phyloP scores from a whole-genome alignment of 1,140 invertebrate species.

The Calosoma granatense region DNA sequence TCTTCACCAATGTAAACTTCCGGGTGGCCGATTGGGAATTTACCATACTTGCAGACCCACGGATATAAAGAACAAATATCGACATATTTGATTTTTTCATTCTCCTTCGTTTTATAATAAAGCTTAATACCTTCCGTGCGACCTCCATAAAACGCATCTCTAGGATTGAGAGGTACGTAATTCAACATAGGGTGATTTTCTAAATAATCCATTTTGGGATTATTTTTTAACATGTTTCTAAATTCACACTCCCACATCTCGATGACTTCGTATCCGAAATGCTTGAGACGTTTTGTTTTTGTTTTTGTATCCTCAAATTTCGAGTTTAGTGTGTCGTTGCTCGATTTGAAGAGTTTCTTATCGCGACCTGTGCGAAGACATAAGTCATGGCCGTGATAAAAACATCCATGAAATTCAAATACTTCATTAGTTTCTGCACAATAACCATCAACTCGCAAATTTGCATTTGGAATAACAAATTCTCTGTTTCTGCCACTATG shows the following conservation, averaged over 20 bases:
- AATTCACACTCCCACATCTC: conserved; percentile 15
- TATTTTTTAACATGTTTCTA: background rate
- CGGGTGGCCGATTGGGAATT: conserved; percentile 32
- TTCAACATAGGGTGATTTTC: background rate
- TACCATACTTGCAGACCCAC: conserved; percentile 24
- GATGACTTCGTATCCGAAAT: conserved; percentile 12
- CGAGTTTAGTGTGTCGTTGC: background rate
- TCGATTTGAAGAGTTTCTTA: background rate
- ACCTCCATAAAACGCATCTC: conserved; percentile 30
- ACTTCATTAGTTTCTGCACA: conserved; percentile 9
- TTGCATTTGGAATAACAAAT: background rate
- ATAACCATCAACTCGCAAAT: conserved; percentile 12
- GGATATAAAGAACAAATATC: conserved; percentile 33
- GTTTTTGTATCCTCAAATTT: background rate
- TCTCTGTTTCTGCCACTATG: conserved; percentile 10
- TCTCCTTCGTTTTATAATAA: conserved; percentile 20
- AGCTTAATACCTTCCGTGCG: conserved; percentile 26
- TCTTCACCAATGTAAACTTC: conserved; percentile 14
- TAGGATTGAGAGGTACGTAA: conserved; percentile 11
- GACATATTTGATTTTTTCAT: conserved; percentile 30
- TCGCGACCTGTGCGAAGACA: background rate
- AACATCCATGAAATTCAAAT: conserved; percentile 16
- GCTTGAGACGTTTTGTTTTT: background rate
- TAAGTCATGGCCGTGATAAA: conserved; percentile 11
- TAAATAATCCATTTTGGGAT: background rate